Percentiles rank a stretch among this genome's conserved stretches.
These are phyloP conservation scores for Genyomyrus donnyi DNA, from an alignment of 2,113 vertebrate species.

Conservation along the genomic window DNA sequence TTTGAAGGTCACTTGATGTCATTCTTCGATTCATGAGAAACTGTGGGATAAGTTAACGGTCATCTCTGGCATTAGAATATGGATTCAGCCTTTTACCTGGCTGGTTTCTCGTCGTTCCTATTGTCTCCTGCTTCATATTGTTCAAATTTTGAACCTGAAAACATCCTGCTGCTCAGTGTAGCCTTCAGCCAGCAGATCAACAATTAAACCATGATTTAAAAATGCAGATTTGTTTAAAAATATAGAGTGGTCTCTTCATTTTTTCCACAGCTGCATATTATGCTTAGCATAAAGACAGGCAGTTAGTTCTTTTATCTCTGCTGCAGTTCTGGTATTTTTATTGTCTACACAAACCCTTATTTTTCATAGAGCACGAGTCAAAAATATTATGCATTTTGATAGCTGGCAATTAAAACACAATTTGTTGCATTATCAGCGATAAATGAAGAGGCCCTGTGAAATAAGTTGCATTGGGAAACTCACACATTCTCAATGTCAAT, in stretches of 20 bases:
- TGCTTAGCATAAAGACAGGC: background rate
- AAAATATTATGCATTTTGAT: background rate
- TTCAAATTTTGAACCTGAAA: too few species aligned
- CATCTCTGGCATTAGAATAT: too few species aligned
- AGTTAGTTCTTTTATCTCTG: background rate
- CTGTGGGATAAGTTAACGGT: too few species aligned
- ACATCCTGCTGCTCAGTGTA: too few species aligned
- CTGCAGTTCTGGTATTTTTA: background rate
- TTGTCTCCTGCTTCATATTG: background rate
- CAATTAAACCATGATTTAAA: too few species aligned
- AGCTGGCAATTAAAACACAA: background rate
- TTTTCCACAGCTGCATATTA: background rate
- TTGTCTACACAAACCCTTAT: background rate
- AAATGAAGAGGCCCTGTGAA: background rate
- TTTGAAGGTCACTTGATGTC: too few species aligned
- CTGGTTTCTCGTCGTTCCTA: background rate
- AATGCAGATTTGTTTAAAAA: too few species aligned
- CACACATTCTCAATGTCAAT: slow-evolving; percentile 87
- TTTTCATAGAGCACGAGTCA: background rate
- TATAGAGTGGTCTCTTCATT: too few species aligned
- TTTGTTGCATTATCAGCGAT: background rate
- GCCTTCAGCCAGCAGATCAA: too few species aligned
- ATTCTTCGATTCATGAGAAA: too few species aligned
- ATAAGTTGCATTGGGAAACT: slow-evolving; percentile 39
- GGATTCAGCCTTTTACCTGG: background rate